Conservation (phyloP, 2,888 invertebrate species). For the Drosophila koepferae region DNA sequence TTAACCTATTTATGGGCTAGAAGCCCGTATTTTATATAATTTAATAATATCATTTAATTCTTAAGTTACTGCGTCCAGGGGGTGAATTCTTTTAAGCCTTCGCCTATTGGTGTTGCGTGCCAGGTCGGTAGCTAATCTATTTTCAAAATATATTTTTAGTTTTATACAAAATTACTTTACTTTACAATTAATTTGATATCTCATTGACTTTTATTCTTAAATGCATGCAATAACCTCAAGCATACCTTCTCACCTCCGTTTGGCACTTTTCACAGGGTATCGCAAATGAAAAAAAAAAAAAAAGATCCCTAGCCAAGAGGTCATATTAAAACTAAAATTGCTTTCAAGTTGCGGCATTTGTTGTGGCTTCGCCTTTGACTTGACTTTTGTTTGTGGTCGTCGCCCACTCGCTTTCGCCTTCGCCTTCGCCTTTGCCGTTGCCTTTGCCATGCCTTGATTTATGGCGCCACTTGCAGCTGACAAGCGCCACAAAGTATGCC, state of each 20-base stretch:
- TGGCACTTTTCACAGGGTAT: neutral
- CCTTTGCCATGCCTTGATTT: constrained; percentile 61
- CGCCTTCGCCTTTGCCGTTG: constrained; percentile 1
- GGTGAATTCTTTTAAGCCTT: too few species aligned
- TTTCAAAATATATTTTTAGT: too few species aligned
- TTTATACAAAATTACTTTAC: too few species aligned
- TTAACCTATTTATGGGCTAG: too few species aligned
- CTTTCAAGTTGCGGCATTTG: constrained; percentile 47
- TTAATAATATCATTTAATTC: too few species aligned
- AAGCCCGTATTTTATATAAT: too few species aligned
- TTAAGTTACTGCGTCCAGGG: too few species aligned
- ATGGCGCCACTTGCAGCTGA: constrained; percentile 75
- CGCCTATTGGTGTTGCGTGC: too few species aligned
- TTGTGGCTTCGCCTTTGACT: constrained; percentile 57
- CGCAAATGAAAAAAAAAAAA: neutral
- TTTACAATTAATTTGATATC: too few species aligned
- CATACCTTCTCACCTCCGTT: neutral
- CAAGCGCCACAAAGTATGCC: constrained; percentile 63
- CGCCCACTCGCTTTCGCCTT: constrained; percentile 21
- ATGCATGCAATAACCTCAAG: too few species aligned
- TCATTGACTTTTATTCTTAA: neutral
- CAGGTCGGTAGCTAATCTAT: too few species aligned
- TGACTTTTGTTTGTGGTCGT: constrained; percentile 59
- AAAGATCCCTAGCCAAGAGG: constrained; percentile 26
- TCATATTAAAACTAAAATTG: constrained; percentile 75